A percentile compares a stretch with the other conserved stretches of the same genome.
phyloP scores from a whole-genome alignment of 2,888 invertebrate genomes.

The Pogonocherus hispidulus region DNA sequence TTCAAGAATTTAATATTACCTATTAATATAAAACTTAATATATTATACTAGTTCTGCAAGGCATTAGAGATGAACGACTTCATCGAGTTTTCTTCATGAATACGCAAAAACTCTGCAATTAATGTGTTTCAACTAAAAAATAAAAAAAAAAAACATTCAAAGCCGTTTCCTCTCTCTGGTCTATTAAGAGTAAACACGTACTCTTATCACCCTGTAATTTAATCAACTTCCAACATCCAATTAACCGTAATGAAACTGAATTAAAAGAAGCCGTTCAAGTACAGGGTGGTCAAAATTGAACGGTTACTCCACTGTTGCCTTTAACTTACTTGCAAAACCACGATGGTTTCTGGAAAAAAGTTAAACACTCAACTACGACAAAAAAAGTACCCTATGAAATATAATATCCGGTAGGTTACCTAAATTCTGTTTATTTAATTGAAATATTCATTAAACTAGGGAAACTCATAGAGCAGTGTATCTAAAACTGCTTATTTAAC shows the following conservation, averaged over 20 bases:
- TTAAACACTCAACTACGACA: too few species aligned
- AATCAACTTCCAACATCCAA: slow-evolving; percentile 32
- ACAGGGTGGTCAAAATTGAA: too few species aligned
- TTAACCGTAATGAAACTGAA: slow-evolving; percentile 30
- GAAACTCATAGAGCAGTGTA: too few species aligned
- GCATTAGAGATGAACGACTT: background rate
- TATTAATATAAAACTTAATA: background rate
- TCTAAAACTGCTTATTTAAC: too few species aligned
- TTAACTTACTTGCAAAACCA: too few species aligned
- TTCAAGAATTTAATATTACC: background rate
- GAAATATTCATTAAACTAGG: too few species aligned
- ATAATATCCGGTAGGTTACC: too few species aligned
- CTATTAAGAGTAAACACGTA: slow-evolving; percentile 1
- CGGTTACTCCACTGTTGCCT: too few species aligned
- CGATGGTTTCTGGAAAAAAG: too few species aligned
- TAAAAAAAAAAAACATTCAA: background rate
- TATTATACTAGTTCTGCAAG: background rate
- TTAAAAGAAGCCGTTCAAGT: background rate
- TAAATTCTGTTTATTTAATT: too few species aligned
- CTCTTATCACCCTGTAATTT: slow-evolving; percentile 17
- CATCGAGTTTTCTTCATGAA: background rate
- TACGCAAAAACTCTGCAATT: background rate
- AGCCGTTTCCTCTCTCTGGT: background rate
- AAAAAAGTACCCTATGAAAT: too few species aligned
- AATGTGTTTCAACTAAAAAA: background rate